These are phyloP conservation scores for Villa cingulata DNA, from an alignment of 2,888 invertebrate species.

Conservation along the genomic window DNA sequence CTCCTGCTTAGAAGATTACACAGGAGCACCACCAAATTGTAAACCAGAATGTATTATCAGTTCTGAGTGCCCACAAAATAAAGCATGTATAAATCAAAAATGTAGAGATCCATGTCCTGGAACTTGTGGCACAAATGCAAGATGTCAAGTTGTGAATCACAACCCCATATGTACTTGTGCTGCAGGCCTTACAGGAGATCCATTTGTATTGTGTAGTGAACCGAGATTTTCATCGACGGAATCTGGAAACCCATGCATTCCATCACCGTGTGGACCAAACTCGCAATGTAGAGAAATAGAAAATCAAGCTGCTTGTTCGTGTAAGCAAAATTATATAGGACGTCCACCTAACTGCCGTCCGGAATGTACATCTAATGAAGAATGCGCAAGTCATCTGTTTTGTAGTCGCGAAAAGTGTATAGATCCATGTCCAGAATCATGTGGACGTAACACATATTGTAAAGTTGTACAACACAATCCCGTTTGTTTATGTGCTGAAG, in stretches of 20 bases:
- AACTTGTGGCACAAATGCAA: constrained; percentile 49
- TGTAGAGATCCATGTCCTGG: constrained; percentile 54
- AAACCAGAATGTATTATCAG: constrained; percentile 53
- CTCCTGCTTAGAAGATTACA: constrained; percentile 45
- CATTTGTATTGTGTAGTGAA: constrained; percentile 42
- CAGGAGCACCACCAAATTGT: constrained; percentile 50
- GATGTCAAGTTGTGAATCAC: constrained; percentile 53
- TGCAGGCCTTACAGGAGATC: constrained; percentile 49
- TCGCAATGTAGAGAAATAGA: constrained; percentile 69
- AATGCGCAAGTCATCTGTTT: constrained; percentile 68
- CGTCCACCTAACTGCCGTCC: constrained; percentile 77
- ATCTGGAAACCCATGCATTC: constrained; percentile 54
- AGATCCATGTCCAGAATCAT: constrained; percentile 69
- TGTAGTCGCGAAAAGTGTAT: constrained; percentile 69
- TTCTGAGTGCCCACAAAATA: constrained; percentile 50
- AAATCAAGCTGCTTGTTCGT: constrained; percentile 73
- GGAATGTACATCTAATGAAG: constrained; percentile 65
- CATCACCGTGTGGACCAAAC: constrained; percentile 73
- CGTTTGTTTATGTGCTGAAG: constrained; percentile 67
- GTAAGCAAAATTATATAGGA: constrained; percentile 64
- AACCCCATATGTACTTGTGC: constrained; percentile 54
- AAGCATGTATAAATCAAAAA: constrained; percentile 47
- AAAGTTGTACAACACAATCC: constrained; percentile 72
- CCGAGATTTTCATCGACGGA: constrained; percentile 30
- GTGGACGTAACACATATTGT: constrained; percentile 68